Evolutionary conservation across 2,888 invertebrate species (phyloP), one percentile per base, ranked within the genome.

Genomic region (Pyrrhia umbra): DNA sequence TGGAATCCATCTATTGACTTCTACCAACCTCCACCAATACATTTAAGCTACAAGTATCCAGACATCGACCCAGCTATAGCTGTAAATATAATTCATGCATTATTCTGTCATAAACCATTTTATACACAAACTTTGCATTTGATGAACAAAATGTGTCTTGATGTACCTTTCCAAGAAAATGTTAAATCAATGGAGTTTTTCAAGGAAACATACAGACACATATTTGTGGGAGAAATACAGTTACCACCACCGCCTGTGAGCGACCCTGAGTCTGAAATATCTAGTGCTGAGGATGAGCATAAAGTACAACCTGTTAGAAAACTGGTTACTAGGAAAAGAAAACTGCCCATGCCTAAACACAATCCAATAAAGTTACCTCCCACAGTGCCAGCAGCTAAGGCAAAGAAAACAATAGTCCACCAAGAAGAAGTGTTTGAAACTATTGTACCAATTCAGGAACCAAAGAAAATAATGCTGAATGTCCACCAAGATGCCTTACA

Each of bases 141-240:
- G 55, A 99, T 99, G 99, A 99, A 99, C 88, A 97, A 97, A 91
- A 98, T 99, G 98, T 97, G 97, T 88, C 90, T 99, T 50, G 97
- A 97, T 16, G 96, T 97, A 43, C 99, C 99, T 0, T 99, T 99
- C 92, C 95, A 91, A 75, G 86, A 95, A 43, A 94, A 95, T 70
- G 71, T 82, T 23, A 86, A 88, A 71, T 87, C 91, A 13, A 16
- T 88, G 8, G 54, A 76, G 6, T 89, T 84, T 74, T 94, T 95
- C 56, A 92, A 91, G 81, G 88, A 93, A 61, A 88, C 77, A 23
- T 94, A 91, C 64, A 85, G 79, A 47, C 74, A 86, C n/a, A 85
- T 84, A 18, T 94, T 93, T 72, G 51, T 84, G 40, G 85, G 87
- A 65, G 85, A 89, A 68, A 76, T 88, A 45, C 66, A 79, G 21